Conservation (phyloP, 2,113 vertebrate species). For the Scartelaos histophorus region DNA sequence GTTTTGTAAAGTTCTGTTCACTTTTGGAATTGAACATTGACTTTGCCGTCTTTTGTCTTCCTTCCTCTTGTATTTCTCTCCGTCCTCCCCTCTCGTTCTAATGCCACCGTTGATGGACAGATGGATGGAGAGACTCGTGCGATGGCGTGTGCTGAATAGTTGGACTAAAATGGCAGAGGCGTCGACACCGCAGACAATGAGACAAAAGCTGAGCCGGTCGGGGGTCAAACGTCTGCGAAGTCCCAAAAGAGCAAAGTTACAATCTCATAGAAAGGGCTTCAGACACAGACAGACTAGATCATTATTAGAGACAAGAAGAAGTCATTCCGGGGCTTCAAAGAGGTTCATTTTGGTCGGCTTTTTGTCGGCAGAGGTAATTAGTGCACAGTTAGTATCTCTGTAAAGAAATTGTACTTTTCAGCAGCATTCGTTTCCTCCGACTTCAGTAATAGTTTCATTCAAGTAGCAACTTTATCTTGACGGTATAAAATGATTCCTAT, state of each 20-base stretch:
- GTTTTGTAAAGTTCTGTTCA: neutral
- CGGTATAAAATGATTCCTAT: too few species aligned
- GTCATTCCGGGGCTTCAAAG: neutral
- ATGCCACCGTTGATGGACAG: conserved; percentile 4
- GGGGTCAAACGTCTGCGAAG: conserved; percentile 33
- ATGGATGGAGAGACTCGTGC: conserved; percentile 1
- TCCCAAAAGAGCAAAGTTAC: conserved; percentile 1
- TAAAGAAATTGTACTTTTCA: too few species aligned
- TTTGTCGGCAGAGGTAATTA: too few species aligned
- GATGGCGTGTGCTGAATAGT: neutral
- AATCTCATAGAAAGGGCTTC: neutral
- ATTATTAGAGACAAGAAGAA: neutral
- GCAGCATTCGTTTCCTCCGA: too few species aligned
- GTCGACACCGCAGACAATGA: neutral
- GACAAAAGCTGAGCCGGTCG: conserved; percentile 18
- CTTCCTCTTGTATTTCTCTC: neutral
- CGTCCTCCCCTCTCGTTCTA: neutral
- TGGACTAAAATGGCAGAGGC: neutral
- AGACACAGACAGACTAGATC: conserved; percentile 4
- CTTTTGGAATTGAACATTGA: too few species aligned
- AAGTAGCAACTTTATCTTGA: too few species aligned
- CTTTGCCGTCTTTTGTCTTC: too few species aligned
- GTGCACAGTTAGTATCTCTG: too few species aligned
- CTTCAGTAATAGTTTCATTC: too few species aligned
- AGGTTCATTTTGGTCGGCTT: too few species aligned